Base-by-base conservation (phyloP, 2,113 vertebrate species). In the Agapornis roseicollis region DNA sequence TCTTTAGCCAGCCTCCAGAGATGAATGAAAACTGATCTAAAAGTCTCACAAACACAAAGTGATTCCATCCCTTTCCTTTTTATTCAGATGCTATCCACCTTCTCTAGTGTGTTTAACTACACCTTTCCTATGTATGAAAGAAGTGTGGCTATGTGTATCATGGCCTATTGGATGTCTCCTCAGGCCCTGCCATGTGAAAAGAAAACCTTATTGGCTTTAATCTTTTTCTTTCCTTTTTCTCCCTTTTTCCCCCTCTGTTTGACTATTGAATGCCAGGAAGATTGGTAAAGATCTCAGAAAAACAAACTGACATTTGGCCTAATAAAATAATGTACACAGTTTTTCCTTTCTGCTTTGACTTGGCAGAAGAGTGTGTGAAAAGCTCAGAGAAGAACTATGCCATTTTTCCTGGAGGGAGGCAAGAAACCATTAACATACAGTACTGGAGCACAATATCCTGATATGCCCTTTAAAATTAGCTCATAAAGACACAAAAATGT, bases 311-410 rank as follows among this genome's bases (percentile, higher is more conserved):
- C 85, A 86, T 95, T 96, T 93, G 93, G 85, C 85, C 92, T 81
- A 90, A 88, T 90, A 93, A 94, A 97, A 96, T 76, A 90, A 31
- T 76, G 72, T 92, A 74, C 87, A 88, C 61, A 90, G 68, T 90
- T 96, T 94, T 96, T 96, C 94, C 95, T 95, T 94, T 96, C 82
- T 94, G 76, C 85, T 95, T 88, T 64, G 69, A 86, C 93, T 97
- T 95, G 94, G 92, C 94, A 95, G 88, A 94, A 94, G 68, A 69
- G n/a, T 69, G 65, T 6, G 0, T 65, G 80, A 93, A 94, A 96
- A 82, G n/a, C 90, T 96, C 95, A 96, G 88, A 88, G 69, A 86
- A 96, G 82, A 94, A 96, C 86, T 88, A 97, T 94, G 96, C 77
- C 52, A 50, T 74, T 93, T 95, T 92, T 96, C 85, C 92, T 92